Conservation (phyloP, 2,113 vertebrate species). For the Lycaon pictus region DNA sequence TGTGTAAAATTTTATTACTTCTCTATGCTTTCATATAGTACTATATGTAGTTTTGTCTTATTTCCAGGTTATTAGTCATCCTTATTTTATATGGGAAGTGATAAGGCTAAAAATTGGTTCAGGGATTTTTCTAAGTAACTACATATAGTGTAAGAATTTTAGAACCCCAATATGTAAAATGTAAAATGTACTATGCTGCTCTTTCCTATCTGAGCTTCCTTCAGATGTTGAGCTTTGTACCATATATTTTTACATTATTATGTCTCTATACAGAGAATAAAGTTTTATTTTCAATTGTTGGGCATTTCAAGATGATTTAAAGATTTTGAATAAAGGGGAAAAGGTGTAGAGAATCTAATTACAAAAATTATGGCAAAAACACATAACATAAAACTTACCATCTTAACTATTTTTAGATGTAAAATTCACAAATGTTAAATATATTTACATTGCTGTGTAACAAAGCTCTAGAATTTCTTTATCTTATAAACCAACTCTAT, state of each 20-base stretch:
- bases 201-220: background rate
- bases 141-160: background rate
- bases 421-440: background rate
- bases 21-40: background rate
- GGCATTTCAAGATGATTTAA: background rate
- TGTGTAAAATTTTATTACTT: background rate
- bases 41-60: background rate
- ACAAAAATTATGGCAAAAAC: background rate
- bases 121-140: background rate
- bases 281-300: background rate
- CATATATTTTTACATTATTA: background rate
- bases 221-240: background rate
- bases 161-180: background rate
- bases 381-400: background rate
- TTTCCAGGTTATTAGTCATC: background rate
- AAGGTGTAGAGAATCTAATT: background rate
- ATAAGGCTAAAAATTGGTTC: background rate
- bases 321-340: background rate
- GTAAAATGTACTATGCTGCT: background rate
- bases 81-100: background rate
- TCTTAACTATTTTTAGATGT: background rate
- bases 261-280: background rate
- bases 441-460: background rate
- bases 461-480: background rate
- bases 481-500: background rate